phyloP scores from a whole-genome alignment of 2,888 invertebrate species.

The Tachina lurida region DNA sequence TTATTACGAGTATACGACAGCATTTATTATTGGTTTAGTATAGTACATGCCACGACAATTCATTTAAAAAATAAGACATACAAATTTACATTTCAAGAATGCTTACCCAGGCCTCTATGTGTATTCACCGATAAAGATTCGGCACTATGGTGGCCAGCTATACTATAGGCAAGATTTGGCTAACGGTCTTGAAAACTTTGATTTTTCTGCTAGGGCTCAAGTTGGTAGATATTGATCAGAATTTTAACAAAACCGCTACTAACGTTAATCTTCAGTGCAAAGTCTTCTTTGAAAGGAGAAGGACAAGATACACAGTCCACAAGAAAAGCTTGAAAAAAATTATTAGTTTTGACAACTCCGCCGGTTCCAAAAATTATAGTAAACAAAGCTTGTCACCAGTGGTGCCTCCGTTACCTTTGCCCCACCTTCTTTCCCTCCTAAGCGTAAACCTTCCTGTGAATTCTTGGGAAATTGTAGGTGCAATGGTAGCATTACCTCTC shows the following conservation, averaged over 20 bases:
- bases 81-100: no score
- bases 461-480: slow-evolving; percentile 72
- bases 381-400: slow-evolving; percentile 72
- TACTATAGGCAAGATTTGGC: not conserved
- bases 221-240: slow-evolving; percentile 85
- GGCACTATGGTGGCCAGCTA: not conserved
- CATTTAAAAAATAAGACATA: no score
- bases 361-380: slow-evolving; percentile 84
- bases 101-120: no score
- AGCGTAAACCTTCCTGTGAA: slow-evolving; percentile 83
- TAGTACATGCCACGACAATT: no score
- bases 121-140: no score
- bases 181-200: slow-evolving; percentile 9
- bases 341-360: slow-evolving; percentile 83
- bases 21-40: no score
- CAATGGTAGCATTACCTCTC: slow-evolving; percentile 77
- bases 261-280: slow-evolving; percentile 89
- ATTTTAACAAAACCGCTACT: slow-evolving; percentile 90
- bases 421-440: slow-evolving; percentile 89
- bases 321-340: slow-evolving; percentile 73
- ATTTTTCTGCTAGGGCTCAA: slow-evolving; percentile 75
- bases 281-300: not conserved
- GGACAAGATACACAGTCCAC: not conserved
- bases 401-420: slow-evolving; percentile 76
- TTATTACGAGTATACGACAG: no score